phyloP scores from a whole-genome alignment of 2,113 vertebrate genomes.

The Syrrhaptes paradoxus region DNA sequence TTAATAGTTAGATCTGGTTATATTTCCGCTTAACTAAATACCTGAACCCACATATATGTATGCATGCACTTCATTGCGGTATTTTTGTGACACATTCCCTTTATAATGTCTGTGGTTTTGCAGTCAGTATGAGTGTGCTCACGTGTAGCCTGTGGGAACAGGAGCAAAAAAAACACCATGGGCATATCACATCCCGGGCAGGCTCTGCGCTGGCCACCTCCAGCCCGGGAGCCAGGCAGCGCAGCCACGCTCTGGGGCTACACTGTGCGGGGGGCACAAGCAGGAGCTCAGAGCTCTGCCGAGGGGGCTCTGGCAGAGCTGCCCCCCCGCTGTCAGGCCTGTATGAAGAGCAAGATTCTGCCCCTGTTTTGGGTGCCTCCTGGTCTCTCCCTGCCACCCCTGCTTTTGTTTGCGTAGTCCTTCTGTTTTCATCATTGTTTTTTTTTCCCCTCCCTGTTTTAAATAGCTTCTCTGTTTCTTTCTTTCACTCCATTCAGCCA shows the following conservation, averaged over 20 bases:
- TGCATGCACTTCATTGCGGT: fast-evolving
- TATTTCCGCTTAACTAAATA: background rate
- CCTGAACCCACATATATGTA: fast-evolving
- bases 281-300: fast-evolving
- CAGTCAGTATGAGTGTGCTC: fast-evolving
- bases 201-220: background rate
- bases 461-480: background rate
- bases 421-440: background rate
- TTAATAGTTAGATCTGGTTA: background rate
- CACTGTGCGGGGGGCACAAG: fast-evolving
- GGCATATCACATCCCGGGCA: fast-evolving
- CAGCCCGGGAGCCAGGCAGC: background rate
- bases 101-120: background rate
- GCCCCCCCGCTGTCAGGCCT: fast-evolving
- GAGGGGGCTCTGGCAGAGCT: background rate
- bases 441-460: background rate
- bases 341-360: background rate
- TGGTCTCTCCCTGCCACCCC: background rate
- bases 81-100: fast-evolving
- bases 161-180: fast-evolving
- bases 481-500: background rate
- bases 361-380: background rate
- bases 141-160: fast-evolving
- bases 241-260: fast-evolving
- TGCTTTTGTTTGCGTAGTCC: background rate